Conservation (phyloP, 2,888 invertebrate genomes). For the Endotricha flammealis region DNA sequence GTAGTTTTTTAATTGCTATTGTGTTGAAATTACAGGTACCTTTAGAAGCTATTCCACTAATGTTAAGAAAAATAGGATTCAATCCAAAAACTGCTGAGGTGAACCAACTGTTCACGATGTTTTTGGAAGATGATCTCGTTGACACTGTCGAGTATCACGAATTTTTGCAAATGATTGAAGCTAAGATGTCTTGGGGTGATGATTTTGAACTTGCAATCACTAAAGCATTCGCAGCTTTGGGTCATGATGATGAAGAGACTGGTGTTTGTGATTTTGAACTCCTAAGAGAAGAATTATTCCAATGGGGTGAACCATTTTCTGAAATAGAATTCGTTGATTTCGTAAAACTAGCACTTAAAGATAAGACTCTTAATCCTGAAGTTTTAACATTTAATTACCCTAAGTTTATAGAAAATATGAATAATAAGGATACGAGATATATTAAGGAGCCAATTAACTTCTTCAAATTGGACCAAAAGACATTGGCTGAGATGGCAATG, state of each 20-base stretch:
- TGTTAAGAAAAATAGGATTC: constrained; percentile 62
- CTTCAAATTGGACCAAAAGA: constrained; percentile 68
- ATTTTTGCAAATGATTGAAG: constrained; percentile 65
- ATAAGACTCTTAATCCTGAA: constrained; percentile 50
- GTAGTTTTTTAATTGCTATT: no score
- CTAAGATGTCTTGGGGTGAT: constrained; percentile 61
- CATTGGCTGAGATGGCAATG: constrained; percentile 59
- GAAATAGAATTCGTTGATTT: constrained; percentile 62
- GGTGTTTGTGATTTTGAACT: constrained; percentile 48
- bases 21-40: constrained; percentile 36
- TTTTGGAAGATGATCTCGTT: constrained; percentile 62
- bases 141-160: constrained; percentile 64
- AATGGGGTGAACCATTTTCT: constrained; percentile 59
- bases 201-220: constrained; percentile 55
- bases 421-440: constrained; percentile 50
- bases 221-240: constrained; percentile 53
- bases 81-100: constrained; percentile 62
- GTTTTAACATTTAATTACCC: constrained; percentile 46
- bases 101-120: constrained; percentile 38
- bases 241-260: constrained; percentile 56
- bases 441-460: constrained; percentile 62
- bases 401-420: constrained; percentile 67
- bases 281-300: constrained; percentile 48
- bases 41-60: constrained; percentile 43
- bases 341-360: constrained; percentile 48